Evolutionary conservation across 2,888 invertebrate genomes (phyloP).

Genomic region (Patella ulyssiponensis): DNA sequence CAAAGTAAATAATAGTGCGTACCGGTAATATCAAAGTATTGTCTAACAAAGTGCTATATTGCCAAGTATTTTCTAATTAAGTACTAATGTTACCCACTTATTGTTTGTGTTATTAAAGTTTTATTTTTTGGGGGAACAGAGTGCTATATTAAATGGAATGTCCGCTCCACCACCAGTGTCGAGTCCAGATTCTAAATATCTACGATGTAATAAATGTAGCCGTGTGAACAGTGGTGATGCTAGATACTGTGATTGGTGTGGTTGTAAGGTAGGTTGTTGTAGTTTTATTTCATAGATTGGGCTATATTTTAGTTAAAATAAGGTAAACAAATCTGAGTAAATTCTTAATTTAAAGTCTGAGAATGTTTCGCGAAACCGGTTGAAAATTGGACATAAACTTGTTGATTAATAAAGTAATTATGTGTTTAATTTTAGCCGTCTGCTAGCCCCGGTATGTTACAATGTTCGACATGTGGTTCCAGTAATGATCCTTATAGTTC

Average conservation of each 20-base stretch:
- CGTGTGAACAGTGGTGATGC: conserved; percentile 68
- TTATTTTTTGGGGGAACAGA: conserved; percentile 3
- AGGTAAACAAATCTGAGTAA: too few species aligned
- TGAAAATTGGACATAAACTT: too few species aligned
- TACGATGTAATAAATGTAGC: conserved; percentile 66
- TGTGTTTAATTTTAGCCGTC: conserved; percentile 49
- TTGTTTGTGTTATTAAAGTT: conserved; percentile 18
- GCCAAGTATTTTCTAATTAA: too few species aligned
- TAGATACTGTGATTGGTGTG: conserved; percentile 71
- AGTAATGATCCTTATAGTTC: conserved; percentile 64
- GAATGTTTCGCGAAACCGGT: too few species aligned
- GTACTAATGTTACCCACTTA: conserved; percentile 11
- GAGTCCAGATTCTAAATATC: conserved; percentile 46
- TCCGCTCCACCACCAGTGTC: conserved; percentile 56
- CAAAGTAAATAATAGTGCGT: too few species aligned
- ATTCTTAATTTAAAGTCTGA: too few species aligned
- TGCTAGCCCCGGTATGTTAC: conserved; percentile 46
- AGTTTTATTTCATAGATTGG: neutral
- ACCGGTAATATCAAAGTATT: too few species aligned
- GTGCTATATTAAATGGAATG: conserved; percentile 33
- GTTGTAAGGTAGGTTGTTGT: conserved; percentile 58
- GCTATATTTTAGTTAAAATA: too few species aligned
- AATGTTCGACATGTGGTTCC: conserved; percentile 64
- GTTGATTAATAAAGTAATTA: neutral
- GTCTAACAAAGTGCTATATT: too few species aligned